These are phyloP conservation scores for Threskiornis aethiopicus DNA, from an alignment of 2,797 vertebrate genomes.

Conservation along the genomic window DNA sequence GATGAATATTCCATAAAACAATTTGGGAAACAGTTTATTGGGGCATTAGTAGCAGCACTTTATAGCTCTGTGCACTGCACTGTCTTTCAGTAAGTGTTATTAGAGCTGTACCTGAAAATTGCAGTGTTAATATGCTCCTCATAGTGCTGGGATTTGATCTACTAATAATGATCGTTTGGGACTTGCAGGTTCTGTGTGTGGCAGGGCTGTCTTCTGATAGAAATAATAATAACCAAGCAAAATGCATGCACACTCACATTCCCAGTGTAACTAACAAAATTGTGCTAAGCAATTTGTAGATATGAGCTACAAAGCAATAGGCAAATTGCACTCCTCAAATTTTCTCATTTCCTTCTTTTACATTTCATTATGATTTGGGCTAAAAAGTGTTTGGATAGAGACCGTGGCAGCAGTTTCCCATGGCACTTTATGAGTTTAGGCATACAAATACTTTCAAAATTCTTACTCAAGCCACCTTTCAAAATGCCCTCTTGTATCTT, in stretches of 20 bases:
- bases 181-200: not conserved
- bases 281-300: not conserved
- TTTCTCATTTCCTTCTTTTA: conserved; percentile 2
- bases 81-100: not conserved
- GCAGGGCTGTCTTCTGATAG: not conserved
- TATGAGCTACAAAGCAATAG: not conserved
- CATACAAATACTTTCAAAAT: not conserved
- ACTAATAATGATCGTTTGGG: not conserved
- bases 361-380: not conserved
- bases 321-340: not conserved
- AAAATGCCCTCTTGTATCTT: not conserved
- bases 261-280: not conserved
- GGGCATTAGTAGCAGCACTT: not conserved
- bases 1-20: not conserved
- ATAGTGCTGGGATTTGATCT: not conserved
- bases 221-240: not conserved
- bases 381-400: not conserved
- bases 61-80: not conserved
- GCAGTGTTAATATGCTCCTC: conserved; percentile 25
- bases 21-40: not conserved
- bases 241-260: not conserved
- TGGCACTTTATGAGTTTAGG: not conserved
- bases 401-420: not conserved
- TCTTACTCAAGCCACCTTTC: not conserved
- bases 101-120: not conserved